These are phyloP conservation scores for Actinemys pallida DNA, from an alignment of 2,113 vertebrate genomes.

Conservation along the genomic window DNA sequence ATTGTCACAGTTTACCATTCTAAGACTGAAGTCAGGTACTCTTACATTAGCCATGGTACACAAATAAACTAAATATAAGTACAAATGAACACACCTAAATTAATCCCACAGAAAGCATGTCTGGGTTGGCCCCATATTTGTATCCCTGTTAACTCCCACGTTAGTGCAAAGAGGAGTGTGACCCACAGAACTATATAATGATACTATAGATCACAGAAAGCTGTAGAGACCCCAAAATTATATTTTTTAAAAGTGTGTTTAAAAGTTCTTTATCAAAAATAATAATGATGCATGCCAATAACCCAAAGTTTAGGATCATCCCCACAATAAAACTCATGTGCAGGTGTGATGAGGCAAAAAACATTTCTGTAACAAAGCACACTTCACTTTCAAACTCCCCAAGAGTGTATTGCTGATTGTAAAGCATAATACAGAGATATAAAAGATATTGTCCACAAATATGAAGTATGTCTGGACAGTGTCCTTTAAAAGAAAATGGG, in stretches of 20 bases:
- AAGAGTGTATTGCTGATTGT: background rate
- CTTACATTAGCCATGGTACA: background rate
- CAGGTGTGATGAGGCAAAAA: background rate
- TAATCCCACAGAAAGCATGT: background rate
- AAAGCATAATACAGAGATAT: background rate
- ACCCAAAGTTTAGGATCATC: background rate
- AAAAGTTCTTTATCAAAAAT: background rate
- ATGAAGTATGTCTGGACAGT: background rate
- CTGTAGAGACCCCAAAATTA: background rate
- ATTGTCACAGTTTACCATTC: background rate
- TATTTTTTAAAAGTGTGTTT: background rate
- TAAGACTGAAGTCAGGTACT: background rate
- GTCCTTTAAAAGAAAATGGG: background rate
- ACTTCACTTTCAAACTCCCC: background rate
- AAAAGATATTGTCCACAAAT: background rate
- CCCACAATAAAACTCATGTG: background rate
- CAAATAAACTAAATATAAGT: background rate
- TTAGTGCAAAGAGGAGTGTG: background rate
- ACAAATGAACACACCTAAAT: background rate
- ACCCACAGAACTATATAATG: background rate
- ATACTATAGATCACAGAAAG: background rate
- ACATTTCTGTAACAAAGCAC: fast-evolving
- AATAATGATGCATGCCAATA: background rate
- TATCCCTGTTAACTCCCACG: background rate
- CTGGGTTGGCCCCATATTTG: background rate